Percentiles rank a stretch among this genome's conserved stretches.
These are phyloP conservation scores for Meloidogyne floridensis DNA, from an alignment of 1,140 invertebrate species.

Conservation along the genomic window DNA sequence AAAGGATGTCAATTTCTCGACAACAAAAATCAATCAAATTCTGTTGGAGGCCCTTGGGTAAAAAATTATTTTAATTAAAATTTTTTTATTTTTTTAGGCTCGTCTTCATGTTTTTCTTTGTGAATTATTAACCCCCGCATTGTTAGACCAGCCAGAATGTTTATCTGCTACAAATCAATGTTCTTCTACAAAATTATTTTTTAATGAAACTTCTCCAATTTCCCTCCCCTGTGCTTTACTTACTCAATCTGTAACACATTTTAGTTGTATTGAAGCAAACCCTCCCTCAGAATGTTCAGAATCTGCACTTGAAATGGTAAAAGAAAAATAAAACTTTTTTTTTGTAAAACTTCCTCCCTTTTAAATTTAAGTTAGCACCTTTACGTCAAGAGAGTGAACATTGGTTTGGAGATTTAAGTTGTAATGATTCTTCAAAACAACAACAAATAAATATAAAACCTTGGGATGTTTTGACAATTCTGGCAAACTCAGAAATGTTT, in stretches of 20 bases:
- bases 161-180: conserved; percentile 8
- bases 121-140: conserved; percentile 57
- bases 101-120: conserved; percentile 56
- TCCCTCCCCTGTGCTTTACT: not conserved
- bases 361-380: conserved; percentile 27
- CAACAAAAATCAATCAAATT: not conserved
- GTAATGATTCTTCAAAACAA: conserved; percentile 24
- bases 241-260: conserved; percentile 45
- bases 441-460: conserved; percentile 16
- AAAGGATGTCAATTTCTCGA: not conserved
- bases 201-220: not conserved
- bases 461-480: conserved; percentile 28
- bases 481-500: conserved; percentile 31
- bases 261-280: conserved; percentile 44
- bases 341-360: not conserved
- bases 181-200: conserved; percentile 7
- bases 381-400: conserved; percentile 53
- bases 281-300: conserved; percentile 43
- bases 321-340: not conserved
- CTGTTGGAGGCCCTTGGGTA: conserved; percentile 23
- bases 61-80: too few species aligned
- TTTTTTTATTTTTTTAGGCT: not conserved
- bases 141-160: conserved; percentile 52
- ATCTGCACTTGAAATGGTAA: conserved; percentile 53
- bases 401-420: conserved; percentile 49